Percentiles rank a stretch among this genome's conserved stretches.
Evolutionary conservation across 2,113 vertebrate genomes (phyloP).

Genomic region (Eurystomus gularis): DNA sequence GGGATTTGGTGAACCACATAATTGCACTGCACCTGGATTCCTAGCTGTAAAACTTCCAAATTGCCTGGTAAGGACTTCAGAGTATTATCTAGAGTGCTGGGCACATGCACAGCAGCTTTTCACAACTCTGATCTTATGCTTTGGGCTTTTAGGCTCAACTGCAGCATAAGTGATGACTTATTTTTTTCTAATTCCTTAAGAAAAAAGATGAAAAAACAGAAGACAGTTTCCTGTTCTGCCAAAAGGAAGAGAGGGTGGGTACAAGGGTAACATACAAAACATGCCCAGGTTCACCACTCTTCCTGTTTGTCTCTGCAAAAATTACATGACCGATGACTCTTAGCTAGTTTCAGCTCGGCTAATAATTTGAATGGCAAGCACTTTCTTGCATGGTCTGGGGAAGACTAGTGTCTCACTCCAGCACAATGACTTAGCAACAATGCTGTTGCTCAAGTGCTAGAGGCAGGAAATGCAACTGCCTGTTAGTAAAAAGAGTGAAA

Average conservation of each 20-base stretch:
- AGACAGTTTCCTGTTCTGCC: slow-evolving; percentile 57
- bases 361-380: slow-evolving; percentile 21
- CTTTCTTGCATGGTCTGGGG: neutral
- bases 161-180: neutral
- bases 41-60: neutral
- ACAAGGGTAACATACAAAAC: slow-evolving; percentile 21
- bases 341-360: slow-evolving; percentile 27
- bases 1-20: neutral
- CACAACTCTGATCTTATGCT: neutral
- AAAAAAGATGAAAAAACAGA: slow-evolving; percentile 48
- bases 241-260: slow-evolving; percentile 52
- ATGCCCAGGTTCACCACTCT: slow-evolving; percentile 51
- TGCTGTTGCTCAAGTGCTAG: neutral
- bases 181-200: slow-evolving; percentile 54
- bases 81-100: neutral
- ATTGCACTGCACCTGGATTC: neutral
- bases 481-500: neutral
- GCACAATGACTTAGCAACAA: neutral
- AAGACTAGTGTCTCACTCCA: neutral
- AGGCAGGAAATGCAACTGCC: slow-evolving; percentile 10
- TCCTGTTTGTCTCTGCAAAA: slow-evolving; percentile 59
- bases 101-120: neutral
- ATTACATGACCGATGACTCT: slow-evolving; percentile 34
- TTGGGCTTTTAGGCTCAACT: neutral
- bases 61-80: neutral